phyloP scores from a whole-genome alignment of 2,113 vertebrate species.

The Chrysemys picta region DNA sequence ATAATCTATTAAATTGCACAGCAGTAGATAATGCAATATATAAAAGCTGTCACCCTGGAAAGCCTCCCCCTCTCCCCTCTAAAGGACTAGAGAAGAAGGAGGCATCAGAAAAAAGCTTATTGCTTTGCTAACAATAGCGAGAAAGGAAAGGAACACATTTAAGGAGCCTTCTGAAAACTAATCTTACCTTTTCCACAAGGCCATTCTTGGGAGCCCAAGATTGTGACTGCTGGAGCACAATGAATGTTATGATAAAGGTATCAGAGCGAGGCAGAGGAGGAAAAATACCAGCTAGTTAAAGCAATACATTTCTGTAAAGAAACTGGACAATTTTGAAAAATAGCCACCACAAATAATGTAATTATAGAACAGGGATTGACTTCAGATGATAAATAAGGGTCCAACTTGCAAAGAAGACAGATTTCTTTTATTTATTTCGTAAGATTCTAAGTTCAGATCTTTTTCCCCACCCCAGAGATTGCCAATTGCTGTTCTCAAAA shows the following conservation, averaged over 20 bases:
- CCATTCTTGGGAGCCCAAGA: constrained; percentile 45
- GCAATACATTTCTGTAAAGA: constrained; percentile 33
- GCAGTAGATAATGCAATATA: constrained; percentile 43
- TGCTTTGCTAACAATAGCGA: constrained; percentile 36
- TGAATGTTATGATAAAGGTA: constrained; percentile 55
- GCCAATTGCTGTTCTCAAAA: background rate
- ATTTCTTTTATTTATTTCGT: background rate
- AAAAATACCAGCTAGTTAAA: constrained; percentile 48
- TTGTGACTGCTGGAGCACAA: constrained; percentile 40
- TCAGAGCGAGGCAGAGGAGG: constrained; percentile 33
- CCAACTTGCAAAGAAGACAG: constrained; percentile 9
- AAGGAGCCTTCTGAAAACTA: constrained; percentile 34
- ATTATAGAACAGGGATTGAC: constrained; percentile 34
- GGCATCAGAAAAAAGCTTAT: background rate
- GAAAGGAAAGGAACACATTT: constrained; percentile 40
- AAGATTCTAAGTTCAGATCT: background rate
- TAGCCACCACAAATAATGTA: constrained; percentile 32
- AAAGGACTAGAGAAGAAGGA: background rate
- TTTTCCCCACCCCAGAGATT: background rate
- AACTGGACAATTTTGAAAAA: constrained; percentile 39
- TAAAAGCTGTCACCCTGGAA: constrained; percentile 38
- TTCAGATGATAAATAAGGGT: constrained; percentile 19
- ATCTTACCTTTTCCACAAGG: constrained; percentile 41
- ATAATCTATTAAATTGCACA: constrained; percentile 37
- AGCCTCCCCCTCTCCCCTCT: background rate